Conservation (phyloP, 2,888 invertebrate species). For the Craniophora ligustri region DNA sequence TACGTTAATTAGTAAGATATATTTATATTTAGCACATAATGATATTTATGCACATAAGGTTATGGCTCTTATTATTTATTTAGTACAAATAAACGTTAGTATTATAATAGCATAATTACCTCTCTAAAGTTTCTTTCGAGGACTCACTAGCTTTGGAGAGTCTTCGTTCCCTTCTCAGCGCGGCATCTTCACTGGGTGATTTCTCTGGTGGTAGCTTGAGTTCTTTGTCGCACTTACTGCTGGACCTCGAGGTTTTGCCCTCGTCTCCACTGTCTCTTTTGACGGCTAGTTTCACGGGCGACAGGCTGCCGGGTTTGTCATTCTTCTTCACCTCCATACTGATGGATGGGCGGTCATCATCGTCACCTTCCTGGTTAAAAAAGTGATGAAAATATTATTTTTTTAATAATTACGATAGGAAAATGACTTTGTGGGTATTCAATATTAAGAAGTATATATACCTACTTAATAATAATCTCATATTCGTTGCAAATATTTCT, state of each 20-base stretch:
- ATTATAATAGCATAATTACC: conserved; percentile 59
- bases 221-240: conserved; percentile 79
- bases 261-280: conserved; percentile 76
- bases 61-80: background rate
- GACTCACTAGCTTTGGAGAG: conserved; percentile 77
- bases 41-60: too few species aligned
- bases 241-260: conserved; percentile 71
- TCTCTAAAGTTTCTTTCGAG: conserved; percentile 81
- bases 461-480: too few species aligned
- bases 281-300: conserved; percentile 74
- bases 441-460: too few species aligned
- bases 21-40: too few species aligned
- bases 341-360: conserved; percentile 71
- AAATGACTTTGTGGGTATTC: too few species aligned
- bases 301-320: conserved; percentile 82
- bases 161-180: conserved; percentile 67
- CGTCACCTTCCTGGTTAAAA: conserved; percentile 63
- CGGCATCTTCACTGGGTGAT: conserved; percentile 75
- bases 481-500: too few species aligned
- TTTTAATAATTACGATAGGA: too few species aligned
- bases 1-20: too few species aligned
- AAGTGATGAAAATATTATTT: background rate
- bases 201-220: conserved; percentile 77
- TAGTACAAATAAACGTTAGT: too few species aligned
- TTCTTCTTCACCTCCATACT: conserved; percentile 85